Evolutionary conservation across 1,140 invertebrate genomes (phyloP), one percentile per base, ranked within the genome.

Genomic region (Drosophila neocordata): DNA sequence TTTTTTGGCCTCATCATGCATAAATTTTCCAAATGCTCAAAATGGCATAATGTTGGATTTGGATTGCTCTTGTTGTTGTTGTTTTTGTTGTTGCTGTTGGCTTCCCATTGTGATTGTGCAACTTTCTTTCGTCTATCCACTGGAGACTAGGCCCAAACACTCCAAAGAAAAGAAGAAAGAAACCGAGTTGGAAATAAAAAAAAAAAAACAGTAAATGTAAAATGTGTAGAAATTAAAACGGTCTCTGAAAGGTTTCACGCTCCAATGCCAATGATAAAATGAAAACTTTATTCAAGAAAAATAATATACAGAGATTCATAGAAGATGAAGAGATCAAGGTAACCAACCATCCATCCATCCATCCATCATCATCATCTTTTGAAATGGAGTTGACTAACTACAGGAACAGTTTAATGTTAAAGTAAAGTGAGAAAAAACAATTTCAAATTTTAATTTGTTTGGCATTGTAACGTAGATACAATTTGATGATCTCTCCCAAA

Each of bases 101-200:
- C 15, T 15, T 15, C 41, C 69, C 69, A 85, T 84, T 84, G 82
- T 84, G 69, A 77, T 87, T 84, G 81, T 81, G 81, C 81, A 87
- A 67, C 81, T 73, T 73, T 79, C 77, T 79, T 70, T 65, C 56
- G 37, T 59, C 48, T 37, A 35, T 18, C 59, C 20, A 9, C 34
- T 48, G 6, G 20, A 27, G 62, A 55, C 20, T 41, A 31, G 5
- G n/a, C 57, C 4, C 15, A 55, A 22, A 15, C 61, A 24, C 34
- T 55, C 55, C 64, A 44, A 55, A 56, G 53, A 44, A 22, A 22
- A 18, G 31, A 55, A 65, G 38, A 22, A 22, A 18, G 31, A 55
- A 65, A 12, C 51, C 48, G 11, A 65, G 35, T 15, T 44, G 53
- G 51, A 66, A 56, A 38, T 55, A 18, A 41, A 64, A 18, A 65